Evolutionary conservation across 2,888 invertebrate genomes (phyloP), one percentile per base, ranked within the genome.

Genomic region (Desoria tigrina): DNA sequence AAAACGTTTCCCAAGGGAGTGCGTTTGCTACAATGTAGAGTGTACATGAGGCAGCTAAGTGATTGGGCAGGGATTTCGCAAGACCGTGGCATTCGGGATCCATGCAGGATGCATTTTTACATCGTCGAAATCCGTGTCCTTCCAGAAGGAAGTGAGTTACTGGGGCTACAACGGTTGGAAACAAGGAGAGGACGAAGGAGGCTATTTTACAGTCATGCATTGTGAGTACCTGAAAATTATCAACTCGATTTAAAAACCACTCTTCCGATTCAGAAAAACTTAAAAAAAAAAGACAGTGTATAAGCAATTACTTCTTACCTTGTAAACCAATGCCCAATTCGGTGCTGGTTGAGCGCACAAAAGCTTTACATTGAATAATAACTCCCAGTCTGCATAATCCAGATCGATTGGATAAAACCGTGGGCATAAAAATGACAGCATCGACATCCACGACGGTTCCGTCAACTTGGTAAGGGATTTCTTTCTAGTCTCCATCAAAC

Each of bases 311-410:
- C 14, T 51, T 3, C 49, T 42, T 63, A 74, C 75, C 58, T 71
- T 69, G 57, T 73, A 76, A 2, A 75, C 69, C 7, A 76, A 61
- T n/a, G 74, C 55, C 75, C 75, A 76, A 57, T 71, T 69, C 1
- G 68, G 61, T 6, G 66, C 42, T 2, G 76, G 76, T 42, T 74
- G 75, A 16, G 68, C 58, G 58, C 61, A 59, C 16, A 76, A 53
- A 14, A 76, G 56, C 51, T 74, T 74, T 9, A 76, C 24, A 49
- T 66, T 56, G 42, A 65, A 74, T 7, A 76, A 60, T 23, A 75
- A 56, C 51, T 74, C 71, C 74, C 73, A 74, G 24, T 74, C 72
- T 4, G 49, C 6, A 37, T 63, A 64, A 23, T 65, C 65, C 7
- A 72, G 49, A 21, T 65, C 60, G 2, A 53, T 56, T 1, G 74